A percentile compares a stretch with the other conserved stretches of the same genome.
These are phyloP conservation scores for Dufourea novaeangliae DNA, from an alignment of 1,140 invertebrate genomes.

Conservation along the genomic window DNA sequence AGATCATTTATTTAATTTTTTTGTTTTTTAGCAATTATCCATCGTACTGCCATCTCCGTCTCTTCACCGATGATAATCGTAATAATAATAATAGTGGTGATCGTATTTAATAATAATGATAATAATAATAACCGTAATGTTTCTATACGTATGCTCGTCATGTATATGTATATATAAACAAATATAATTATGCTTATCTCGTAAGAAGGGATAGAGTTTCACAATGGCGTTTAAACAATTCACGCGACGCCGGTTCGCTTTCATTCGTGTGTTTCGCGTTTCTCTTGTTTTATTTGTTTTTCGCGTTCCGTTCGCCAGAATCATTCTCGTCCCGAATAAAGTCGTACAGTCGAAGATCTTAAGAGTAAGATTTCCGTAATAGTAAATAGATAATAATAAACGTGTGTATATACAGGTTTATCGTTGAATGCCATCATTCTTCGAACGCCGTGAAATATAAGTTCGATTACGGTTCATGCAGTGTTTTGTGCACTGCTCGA, in stretches of 20 bases:
- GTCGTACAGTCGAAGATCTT: slow-evolving; percentile 62
- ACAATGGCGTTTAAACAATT: slow-evolving; percentile 60
- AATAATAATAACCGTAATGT: slow-evolving; percentile 33
- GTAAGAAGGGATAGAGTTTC: slow-evolving; percentile 61
- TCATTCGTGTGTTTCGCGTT: not conserved
- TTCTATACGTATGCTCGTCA: slow-evolving; percentile 40
- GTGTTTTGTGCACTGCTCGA: slow-evolving; percentile 21
- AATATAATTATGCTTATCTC: slow-evolving; percentile 59
- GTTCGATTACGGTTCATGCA: slow-evolving; percentile 35
- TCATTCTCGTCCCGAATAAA: slow-evolving; percentile 53
- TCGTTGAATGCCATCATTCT: slow-evolving; percentile 64
- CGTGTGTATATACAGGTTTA: slow-evolving; percentile 65
- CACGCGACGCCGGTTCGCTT: slow-evolving; percentile 46
- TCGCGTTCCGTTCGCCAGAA: slow-evolving; percentile 31
- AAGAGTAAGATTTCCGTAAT: slow-evolving; percentile 61
- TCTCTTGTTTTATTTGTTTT: not conserved
- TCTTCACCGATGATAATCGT: slow-evolving; percentile 51
- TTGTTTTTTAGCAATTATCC: slow-evolving; percentile 52
- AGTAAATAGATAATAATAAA: slow-evolving; percentile 67
- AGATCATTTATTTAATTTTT: slow-evolving; percentile 61
- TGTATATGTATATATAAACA: slow-evolving; percentile 56
- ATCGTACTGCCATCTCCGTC: slow-evolving; percentile 37
- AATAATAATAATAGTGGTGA: slow-evolving; percentile 7
- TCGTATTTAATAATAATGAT: slow-evolving; percentile 16
- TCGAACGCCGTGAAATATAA: slow-evolving; percentile 53